Conservation (phyloP, 2,113 vertebrate species). For the Oryzias woworae region DNA sequence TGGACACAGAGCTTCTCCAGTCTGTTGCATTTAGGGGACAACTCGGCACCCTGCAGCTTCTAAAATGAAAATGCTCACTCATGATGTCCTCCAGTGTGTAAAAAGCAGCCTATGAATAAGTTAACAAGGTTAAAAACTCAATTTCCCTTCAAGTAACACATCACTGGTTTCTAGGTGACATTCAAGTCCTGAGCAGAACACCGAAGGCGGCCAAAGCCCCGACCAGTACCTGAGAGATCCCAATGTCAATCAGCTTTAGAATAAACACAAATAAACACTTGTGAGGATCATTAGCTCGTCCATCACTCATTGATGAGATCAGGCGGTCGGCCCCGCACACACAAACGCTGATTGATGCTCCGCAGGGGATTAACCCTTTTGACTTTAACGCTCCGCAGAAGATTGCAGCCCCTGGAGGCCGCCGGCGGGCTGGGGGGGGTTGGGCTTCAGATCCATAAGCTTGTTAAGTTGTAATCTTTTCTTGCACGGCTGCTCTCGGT, state of each 20-base stretch:
- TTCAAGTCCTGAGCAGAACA: constrained; percentile 1
- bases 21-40: too few relatives aligned
- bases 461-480: constrained; percentile 22
- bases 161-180: background rate
- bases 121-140: background rate
- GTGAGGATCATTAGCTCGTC: background rate
- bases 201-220: background rate
- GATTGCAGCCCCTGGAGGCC: constrained; percentile 17
- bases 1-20: too few relatives aligned
- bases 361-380: constrained; percentile 25
- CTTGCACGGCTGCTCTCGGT: background rate
- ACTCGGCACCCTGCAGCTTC: background rate
- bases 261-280: background rate
- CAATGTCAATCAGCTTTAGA: background rate
- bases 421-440: background rate
- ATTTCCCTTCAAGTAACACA: background rate
- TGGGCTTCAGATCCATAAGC: constrained; percentile 12
- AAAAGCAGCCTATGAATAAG: background rate
- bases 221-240: background rate
- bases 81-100: background rate
- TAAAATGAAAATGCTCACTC: background rate
- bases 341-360: constrained; percentile 15
- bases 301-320: background rate
- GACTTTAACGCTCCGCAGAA: constrained; percentile 32
- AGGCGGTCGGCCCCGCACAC: background rate